Evolutionary conservation across 2,797 vertebrate genomes (phyloP).

Genomic region (Trachops cirrhosus): DNA sequence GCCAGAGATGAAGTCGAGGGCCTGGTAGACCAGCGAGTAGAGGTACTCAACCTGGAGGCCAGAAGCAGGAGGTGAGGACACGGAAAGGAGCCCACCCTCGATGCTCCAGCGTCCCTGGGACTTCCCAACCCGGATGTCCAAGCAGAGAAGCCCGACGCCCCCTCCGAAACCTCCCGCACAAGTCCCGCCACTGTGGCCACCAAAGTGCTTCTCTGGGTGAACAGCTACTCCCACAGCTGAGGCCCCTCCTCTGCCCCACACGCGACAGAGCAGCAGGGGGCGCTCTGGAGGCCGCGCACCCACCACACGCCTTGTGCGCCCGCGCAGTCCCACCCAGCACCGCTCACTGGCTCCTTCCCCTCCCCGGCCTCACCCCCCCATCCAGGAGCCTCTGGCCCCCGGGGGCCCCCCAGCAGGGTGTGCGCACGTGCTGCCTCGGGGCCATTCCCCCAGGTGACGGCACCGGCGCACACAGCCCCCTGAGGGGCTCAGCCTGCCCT

Average conservation of each 20-base stretch:
- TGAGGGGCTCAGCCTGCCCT: not conserved
- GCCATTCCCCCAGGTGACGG: not conserved
- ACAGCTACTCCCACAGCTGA: no score
- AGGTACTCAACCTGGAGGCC: slow-evolving; percentile 93
- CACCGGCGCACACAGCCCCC: not conserved
- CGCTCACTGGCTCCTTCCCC: no score
- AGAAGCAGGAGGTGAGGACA: not conserved
- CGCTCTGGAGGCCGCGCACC: not conserved
- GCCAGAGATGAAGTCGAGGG: slow-evolving; percentile 91
- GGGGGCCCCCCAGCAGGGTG: not conserved
- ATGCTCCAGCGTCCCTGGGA: not conserved
- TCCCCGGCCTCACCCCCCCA: not conserved
- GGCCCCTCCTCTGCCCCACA: not conserved
- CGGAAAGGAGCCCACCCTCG: accelerated
- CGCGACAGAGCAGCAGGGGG: not conserved
- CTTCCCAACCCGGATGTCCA: not conserved
- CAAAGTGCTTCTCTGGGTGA: not conserved
- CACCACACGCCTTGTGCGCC: accelerated
- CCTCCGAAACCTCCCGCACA: not conserved
- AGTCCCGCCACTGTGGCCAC: not conserved
- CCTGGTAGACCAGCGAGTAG: slow-evolving; percentile 92
- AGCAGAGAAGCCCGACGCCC: not conserved
- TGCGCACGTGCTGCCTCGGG: accelerated
- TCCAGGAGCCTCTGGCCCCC: not conserved
- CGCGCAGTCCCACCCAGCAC: not conserved